A percentile compares a stretch with the other conserved stretches of the same genome.
Evolutionary conservation across 2,888 invertebrate genomes (phyloP).

Genomic region (Rhorus exstirpatorius): DNA sequence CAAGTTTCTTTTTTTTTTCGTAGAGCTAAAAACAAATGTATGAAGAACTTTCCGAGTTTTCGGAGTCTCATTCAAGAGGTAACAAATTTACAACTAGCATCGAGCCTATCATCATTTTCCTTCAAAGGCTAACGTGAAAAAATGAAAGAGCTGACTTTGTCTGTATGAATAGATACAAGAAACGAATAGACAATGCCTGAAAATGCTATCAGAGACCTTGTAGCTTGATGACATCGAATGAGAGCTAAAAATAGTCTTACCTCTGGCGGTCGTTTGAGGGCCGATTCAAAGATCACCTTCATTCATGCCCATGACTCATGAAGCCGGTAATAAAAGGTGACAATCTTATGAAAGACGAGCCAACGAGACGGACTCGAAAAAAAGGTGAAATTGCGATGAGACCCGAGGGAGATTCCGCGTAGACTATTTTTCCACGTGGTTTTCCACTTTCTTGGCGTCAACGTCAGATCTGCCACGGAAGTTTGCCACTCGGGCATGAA

Average conservation of each 20-base stretch:
- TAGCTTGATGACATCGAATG: not conserved
- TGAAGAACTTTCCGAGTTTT: not conserved
- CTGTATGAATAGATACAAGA: not conserved
- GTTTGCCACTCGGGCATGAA: not conserved
- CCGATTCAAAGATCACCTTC: not conserved
- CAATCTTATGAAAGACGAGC: not conserved
- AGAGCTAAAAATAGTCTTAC: not conserved
- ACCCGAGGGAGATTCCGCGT: not conserved
- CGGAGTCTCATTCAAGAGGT: not conserved
- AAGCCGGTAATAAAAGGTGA: not conserved
- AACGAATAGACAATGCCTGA: not conserved
- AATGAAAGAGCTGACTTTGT: not conserved
- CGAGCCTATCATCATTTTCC: not conserved
- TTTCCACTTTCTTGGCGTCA: constrained; percentile 2
- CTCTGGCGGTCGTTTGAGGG: not conserved
- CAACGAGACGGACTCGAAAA: not conserved
- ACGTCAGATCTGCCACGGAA: constrained; percentile 11
- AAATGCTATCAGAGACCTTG: not conserved
- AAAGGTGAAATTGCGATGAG: not conserved
- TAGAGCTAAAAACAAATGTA: not conserved
- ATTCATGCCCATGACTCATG: not conserved
- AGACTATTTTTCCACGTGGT: constrained; percentile 3
- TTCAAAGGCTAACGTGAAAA: not conserved
- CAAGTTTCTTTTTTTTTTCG: constrained; percentile 28
- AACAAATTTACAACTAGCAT: not conserved